Evolutionary conservation across 1,140 invertebrate genomes (phyloP), one percentile per base, ranked within the genome.

Genomic region (Carposina sasakii): DNA sequence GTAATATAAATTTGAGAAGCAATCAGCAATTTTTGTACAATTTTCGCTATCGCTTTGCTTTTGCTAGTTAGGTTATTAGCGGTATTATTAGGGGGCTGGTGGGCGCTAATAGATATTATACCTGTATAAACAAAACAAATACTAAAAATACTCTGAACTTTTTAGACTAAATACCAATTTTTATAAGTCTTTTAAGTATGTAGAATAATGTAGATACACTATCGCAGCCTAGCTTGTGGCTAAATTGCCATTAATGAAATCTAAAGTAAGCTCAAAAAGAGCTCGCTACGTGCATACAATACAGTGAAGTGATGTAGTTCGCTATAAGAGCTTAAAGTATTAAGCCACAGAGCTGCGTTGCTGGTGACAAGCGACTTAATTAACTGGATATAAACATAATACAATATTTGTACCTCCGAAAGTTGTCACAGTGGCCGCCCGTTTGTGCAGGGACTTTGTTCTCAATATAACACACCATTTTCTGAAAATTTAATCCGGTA

Each of bases 301-400:
- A 56, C 54, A 63, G 42, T 54, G 42, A 59, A 57, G 57, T 60
- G 56, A 52, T 59, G 54, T 71, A 68, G 67, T 71, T 70, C 55
- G 57, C 57, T 68, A 63, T 58, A 69, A 67, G 48, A 55, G 66
- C 66, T 73, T 70, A 71, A 67, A 70, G 58, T 62, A 74, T 70
- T 63, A 71, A 65, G 58, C 63, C 40, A 47, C 52, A 21, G 41
- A 43, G 60, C 65, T 67, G 59, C 55, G 55, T 57, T 54, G 67
- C 48, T 49, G 63, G 52, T 60, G 63, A 70, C 70, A 67, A 70
- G 67, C 48, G 51, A 71, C 63, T 76, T 76, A 73, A 76, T 76
- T 71, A 73, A 71, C 57, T 68, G 30, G 49, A 31, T 52, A 55
- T 59, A 64, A 71, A 68, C 49, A 66, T 55, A 36, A 61, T 57